Conservation (phyloP, 30 jellyfish, hydroid and myxozoan genomes). For the Morbakka virulenta region DNA sequence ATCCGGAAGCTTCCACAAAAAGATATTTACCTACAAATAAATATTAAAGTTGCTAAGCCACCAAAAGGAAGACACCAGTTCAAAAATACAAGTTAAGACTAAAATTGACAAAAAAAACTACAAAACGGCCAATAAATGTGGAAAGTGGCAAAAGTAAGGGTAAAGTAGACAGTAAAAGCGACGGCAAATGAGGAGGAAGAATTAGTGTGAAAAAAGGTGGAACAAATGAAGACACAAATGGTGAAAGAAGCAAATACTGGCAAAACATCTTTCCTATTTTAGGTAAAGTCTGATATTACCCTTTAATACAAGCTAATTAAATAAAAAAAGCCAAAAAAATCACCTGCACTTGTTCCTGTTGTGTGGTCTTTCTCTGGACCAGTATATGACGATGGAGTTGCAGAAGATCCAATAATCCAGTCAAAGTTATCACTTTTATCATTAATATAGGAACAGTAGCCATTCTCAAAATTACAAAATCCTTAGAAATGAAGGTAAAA, state of each 20-base stretch:
- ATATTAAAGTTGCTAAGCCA: too few relatives aligned
- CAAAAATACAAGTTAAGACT: background rate
- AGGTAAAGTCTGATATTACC: too few relatives aligned
- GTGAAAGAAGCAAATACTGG: too few relatives aligned
- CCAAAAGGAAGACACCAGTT: background rate
- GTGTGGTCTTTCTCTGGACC: constrained; percentile 92
- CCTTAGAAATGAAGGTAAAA: constrained; percentile 64
- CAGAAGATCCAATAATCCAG: constrained; percentile 71
- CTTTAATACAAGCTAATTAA: too few relatives aligned
- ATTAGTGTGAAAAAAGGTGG: too few relatives aligned
- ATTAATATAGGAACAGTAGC: constrained; percentile 72
- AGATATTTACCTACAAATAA: constrained; percentile 65
- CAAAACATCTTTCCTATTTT: too few relatives aligned
- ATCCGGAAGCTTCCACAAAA: constrained; percentile 55
- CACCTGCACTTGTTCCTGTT: constrained; percentile 69
- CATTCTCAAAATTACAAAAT: constrained; percentile 78
- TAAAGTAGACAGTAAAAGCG: too few relatives aligned
- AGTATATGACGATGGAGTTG: constrained; percentile 74
- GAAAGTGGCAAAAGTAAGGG: too few relatives aligned
- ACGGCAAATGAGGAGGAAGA: too few relatives aligned
- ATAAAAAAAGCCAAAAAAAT: too few relatives aligned
- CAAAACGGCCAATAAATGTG: background rate
- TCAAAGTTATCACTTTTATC: constrained; percentile 71
- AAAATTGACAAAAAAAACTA: background rate
- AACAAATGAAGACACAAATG: background rate